These are phyloP conservation scores for Enteromius thamalakanensis DNA, from an alignment of 2,797 vertebrate genomes.

Conservation along the genomic window DNA sequence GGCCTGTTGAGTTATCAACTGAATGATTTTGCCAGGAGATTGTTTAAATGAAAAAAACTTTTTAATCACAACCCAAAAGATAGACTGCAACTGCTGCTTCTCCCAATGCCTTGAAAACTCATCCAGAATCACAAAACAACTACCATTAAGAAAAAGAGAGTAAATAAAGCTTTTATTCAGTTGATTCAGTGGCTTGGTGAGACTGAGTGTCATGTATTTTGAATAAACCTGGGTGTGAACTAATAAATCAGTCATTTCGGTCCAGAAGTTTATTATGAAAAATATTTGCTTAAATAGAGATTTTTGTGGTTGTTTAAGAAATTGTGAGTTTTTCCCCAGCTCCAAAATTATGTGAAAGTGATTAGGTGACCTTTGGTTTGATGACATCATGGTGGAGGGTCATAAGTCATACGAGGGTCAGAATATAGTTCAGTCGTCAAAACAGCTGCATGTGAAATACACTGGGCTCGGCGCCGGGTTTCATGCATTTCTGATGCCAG, in stretches of 20 bases:
- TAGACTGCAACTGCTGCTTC: background rate
- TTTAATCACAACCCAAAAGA: background rate
- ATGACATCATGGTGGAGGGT: background rate
- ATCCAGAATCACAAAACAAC: background rate
- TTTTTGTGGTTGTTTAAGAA: background rate
- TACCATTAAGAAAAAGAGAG: background rate
- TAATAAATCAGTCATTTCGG: background rate
- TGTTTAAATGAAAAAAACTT: too few relatives aligned
- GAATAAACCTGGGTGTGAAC: background rate
- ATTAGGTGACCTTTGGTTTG: background rate
- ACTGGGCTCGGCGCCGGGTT: background rate
- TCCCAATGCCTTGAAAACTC: background rate
- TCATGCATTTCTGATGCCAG: conserved; percentile 18
- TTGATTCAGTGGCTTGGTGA: background rate
- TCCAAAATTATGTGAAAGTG: background rate
- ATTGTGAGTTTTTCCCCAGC: background rate
- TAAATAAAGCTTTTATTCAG: background rate
- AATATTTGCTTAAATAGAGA: background rate
- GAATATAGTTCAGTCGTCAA: background rate
- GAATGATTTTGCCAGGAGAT: background rate
- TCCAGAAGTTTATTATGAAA: background rate
- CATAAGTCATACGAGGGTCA: background rate
- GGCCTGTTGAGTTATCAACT: background rate
- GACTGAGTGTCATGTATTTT: background rate
- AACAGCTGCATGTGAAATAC: conserved; percentile 20